Percentiles rank a stretch among this genome's conserved stretches.
These are phyloP conservation scores for Calosoma granatense DNA, from an alignment of 1,140 invertebrate genomes.

Conservation along the genomic window DNA sequence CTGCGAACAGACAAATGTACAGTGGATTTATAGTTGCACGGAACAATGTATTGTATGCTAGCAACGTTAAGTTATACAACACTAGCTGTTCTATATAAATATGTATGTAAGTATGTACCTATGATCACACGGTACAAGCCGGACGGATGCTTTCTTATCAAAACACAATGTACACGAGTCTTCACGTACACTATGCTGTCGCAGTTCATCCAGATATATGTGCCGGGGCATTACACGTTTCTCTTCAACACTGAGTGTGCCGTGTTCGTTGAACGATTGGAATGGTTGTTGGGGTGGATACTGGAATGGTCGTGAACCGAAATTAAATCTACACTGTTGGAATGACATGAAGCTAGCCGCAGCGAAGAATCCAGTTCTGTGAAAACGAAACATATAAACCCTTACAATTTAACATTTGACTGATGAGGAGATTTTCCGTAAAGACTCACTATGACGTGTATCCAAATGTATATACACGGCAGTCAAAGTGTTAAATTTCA, in stretches of 20 bases:
- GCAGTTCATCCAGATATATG: slow-evolving; percentile 60
- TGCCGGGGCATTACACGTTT: slow-evolving; percentile 63
- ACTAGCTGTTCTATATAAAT: slow-evolving; percentile 14
- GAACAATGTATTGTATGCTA: no score
- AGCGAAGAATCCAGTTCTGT: slow-evolving; percentile 79
- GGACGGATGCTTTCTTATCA: slow-evolving; percentile 64
- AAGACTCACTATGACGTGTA: not conserved
- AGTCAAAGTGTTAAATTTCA: no score
- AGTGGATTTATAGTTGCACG: no score
- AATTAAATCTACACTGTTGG: slow-evolving; percentile 91
- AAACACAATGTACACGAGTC: slow-evolving; percentile 84
- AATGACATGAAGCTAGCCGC: slow-evolving; percentile 94
- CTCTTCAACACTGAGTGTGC: slow-evolving; percentile 55
- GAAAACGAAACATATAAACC: slow-evolving; percentile 27
- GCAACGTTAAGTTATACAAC: no score
- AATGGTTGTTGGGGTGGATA: slow-evolving; percentile 56
- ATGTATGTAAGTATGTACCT: no score
- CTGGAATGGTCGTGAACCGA: slow-evolving; percentile 71
- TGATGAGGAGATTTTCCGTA: no score
- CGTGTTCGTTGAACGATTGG: slow-evolving; percentile 69
- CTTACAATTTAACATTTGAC: no score
- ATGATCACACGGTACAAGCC: slow-evolving; percentile 71
- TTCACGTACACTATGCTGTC: slow-evolving; percentile 66
- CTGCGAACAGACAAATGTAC: slow-evolving; percentile 43
- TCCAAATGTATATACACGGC: no score